Percentiles rank a stretch among this genome's conserved stretches.
phyloP scores from a whole-genome alignment of 2,888 invertebrate genomes.

The Orthosia gothica region DNA sequence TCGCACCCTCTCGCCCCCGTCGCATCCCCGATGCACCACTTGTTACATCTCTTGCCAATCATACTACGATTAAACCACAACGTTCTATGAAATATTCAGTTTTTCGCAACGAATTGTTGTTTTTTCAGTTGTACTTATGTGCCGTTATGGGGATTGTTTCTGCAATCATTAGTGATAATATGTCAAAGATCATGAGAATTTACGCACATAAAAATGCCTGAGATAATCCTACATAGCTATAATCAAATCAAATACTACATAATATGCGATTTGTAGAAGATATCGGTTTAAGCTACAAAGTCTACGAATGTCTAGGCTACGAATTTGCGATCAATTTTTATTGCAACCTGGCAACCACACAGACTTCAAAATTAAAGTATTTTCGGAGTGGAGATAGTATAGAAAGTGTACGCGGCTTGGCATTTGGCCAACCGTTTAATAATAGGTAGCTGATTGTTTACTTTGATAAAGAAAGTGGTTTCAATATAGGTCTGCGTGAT shows the following conservation, averaged over 20 bases:
- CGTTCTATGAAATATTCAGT: slow-evolving; percentile 14
- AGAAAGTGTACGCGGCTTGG: slow-evolving; percentile 65
- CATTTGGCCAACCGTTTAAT: slow-evolving; percentile 68
- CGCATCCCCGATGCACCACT: slow-evolving; percentile 85
- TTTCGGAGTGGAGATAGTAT: slow-evolving; percentile 56
- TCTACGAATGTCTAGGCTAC: neutral
- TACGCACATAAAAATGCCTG: neutral
- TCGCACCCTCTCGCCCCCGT: slow-evolving; percentile 70
- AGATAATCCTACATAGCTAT: neutral
- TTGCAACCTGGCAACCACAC: slow-evolving; percentile 40
- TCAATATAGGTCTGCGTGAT: slow-evolving; percentile 70
- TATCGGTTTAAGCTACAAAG: slow-evolving; percentile 16
- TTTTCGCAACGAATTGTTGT: neutral
- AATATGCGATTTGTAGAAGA: slow-evolving; percentile 2
- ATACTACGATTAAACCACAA: slow-evolving; percentile 33
- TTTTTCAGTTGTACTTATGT: slow-evolving; percentile 1
- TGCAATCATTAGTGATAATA: neutral
- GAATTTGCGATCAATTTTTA: slow-evolving; percentile 29
- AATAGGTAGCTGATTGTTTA: slow-evolving; percentile 66
- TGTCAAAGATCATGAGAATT: neutral
- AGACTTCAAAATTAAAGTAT: slow-evolving; percentile 50
- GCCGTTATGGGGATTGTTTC: neutral
- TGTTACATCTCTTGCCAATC: slow-evolving; percentile 81
- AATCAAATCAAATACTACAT: neutral
- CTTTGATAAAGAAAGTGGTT: slow-evolving; percentile 75